Evolutionary conservation across 23 tunicate species (phyloP), one percentile per base, ranked within the genome.

Genomic region (Trididemnum nubilum): DNA sequence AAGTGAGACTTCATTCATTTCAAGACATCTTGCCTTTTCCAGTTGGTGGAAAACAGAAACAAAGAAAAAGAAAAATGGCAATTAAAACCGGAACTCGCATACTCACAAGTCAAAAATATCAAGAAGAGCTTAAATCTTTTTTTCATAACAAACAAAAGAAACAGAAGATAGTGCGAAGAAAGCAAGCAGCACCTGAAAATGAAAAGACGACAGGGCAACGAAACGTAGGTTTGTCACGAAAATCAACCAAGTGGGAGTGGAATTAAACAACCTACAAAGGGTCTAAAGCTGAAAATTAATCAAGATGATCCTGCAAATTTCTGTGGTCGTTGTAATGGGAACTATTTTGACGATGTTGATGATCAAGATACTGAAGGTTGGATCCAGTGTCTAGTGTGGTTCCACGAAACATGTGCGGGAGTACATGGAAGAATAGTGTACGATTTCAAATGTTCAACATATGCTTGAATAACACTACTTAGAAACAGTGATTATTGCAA

Each of bases 1-100:
- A 67, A 38, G 74, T 67, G 74, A 67, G 74, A 32, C 74, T 67
- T 67, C 74, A 67, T 67, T n/a, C n/a, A n/a, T n/a, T 67, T 67
- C 19, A 67, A 67, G 38, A 67, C 25, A 67, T 67, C 25, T 24
- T 33, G 74, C 74, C 74, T 12, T 67, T 67, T 67, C 74, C 74
- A 67, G 18, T 24, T 67, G 25, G 19, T 24, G 74, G 74, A 33
- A 33, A 67, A 67, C 22, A 67, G 38, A 33, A 21, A 12, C 31
- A 67, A 67, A 67, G 25, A 67, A 67, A 67, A n/a, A 33, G 74
- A 67, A 67, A 21, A 67, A 67, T 12, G 33, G 38, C 22, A 67
- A 67, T 67, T 67, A 67, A 33, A 5, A 67, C 74, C 25, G 74
- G 74, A 12, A 67, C 37, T 67, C 74, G 74, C 22, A 12, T 67